Evolutionary conservation across 2,113 vertebrate species (phyloP).

Genomic region (Elaphurus davidianus): DNA sequence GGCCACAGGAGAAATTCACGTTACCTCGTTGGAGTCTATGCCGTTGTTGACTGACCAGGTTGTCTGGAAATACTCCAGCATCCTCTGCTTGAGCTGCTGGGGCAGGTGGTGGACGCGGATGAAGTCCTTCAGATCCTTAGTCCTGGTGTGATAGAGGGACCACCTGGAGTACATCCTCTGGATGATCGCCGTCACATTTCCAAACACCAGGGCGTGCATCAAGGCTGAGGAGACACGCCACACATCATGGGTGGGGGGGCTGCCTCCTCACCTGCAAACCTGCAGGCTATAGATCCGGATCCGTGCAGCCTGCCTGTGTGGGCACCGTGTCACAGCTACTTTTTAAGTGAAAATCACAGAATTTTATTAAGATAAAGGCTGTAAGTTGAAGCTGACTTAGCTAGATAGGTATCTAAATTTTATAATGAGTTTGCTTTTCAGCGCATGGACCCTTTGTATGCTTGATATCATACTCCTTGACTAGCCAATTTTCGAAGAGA

Average conservation of each 20-base stretch:
- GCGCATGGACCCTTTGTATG: not conserved
- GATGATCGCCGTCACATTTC: constrained; percentile 98
- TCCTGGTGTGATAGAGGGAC: constrained; percentile 98
- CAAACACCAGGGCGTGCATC: constrained; percentile 99
- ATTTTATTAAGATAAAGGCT: not conserved
- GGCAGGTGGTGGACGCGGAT: constrained; percentile 97
- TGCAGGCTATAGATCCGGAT: not conserved
- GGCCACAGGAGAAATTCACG: not conserved
- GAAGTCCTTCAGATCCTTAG: constrained; percentile 98
- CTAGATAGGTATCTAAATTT: not conserved
- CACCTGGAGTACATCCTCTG: constrained; percentile 99
- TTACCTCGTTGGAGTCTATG: constrained; percentile 98
- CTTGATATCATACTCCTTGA: not conserved
- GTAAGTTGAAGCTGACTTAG: not conserved
- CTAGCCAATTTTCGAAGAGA: not conserved
- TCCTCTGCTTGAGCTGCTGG: constrained; percentile 97
- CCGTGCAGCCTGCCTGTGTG: too few species aligned
- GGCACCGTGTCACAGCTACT: not conserved
- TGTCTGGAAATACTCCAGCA: constrained; percentile 99
- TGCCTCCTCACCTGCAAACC: not conserved
- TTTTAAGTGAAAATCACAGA: not conserved
- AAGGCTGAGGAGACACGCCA: constrained; percentile 84
- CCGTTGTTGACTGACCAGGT: constrained; percentile 99
- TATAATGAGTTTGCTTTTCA: not conserved
- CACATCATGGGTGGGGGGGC: not conserved